phyloP scores from a whole-genome alignment of 2,113 vertebrate genomes.

The Hymenochirus boettgeri region DNA sequence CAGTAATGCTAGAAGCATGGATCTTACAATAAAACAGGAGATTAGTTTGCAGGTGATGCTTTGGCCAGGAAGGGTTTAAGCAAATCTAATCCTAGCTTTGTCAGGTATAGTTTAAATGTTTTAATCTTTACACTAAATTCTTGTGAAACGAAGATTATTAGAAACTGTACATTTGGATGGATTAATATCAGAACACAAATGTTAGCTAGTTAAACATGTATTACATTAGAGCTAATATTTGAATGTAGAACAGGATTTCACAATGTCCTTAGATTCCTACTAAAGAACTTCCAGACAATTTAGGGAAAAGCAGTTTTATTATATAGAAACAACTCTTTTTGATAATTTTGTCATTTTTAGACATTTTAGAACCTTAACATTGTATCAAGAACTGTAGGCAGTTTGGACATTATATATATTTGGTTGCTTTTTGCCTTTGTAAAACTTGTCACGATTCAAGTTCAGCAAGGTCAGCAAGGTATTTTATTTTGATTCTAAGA shows the following conservation, averaged over 20 bases:
- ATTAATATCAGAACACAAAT: conserved; percentile 34
- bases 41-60: conserved; percentile 39
- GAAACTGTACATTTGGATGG: conserved; percentile 23
- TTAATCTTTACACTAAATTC: conserved; percentile 35
- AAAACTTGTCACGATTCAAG: too few relatives aligned
- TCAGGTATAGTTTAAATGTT: conserved; percentile 34
- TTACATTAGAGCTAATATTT: conserved; percentile 20
- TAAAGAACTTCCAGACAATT: too few relatives aligned
- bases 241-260: not conserved
- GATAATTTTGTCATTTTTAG: too few relatives aligned
- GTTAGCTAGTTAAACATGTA: conserved; percentile 28
- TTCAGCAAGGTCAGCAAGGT: too few relatives aligned
- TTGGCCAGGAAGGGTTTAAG: conserved; percentile 35
- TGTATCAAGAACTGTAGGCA: too few relatives aligned
- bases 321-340: too few relatives aligned
- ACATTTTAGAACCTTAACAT: too few relatives aligned
- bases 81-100: conserved; percentile 39
- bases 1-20: conserved; percentile 19
- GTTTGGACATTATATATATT: too few relatives aligned
- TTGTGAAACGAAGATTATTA: conserved; percentile 22
- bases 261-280: too few relatives aligned
- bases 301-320: too few relatives aligned
- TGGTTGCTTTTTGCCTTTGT: too few relatives aligned
- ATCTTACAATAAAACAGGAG: conserved; percentile 36
- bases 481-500: too few relatives aligned